Percentiles rank a stretch among this genome's conserved stretches.
These are phyloP conservation scores for Scaptodrosophila latifasciaeformis DNA, from an alignment of 2,888 invertebrate species.

Conservation along the genomic window DNA sequence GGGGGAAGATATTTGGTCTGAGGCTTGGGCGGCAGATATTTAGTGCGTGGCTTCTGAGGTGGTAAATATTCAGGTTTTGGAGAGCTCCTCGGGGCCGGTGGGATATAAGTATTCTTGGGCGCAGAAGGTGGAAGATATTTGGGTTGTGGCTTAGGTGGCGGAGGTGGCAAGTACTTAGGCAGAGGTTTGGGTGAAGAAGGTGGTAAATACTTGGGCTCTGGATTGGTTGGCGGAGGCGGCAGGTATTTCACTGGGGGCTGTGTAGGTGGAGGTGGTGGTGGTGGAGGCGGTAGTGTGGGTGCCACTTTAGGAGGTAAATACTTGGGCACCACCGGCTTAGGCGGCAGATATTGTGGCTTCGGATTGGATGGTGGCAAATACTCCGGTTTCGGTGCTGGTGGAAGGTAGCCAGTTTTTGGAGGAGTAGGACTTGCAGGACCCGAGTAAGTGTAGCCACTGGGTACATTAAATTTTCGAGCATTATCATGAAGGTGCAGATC, in stretches of 20 bases:
- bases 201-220: not conserved
- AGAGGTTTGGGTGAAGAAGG: not conserved
- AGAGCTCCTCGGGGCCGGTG: not conserved
- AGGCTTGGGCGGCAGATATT: constrained; percentile 31
- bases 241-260: too few relatives aligned
- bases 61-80: constrained; percentile 13
- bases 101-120: not conserved
- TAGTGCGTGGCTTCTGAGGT: constrained; percentile 31
- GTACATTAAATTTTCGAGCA: constrained; percentile 8
- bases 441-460: constrained; percentile 46
- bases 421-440: constrained; percentile 19
- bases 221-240: not conserved
- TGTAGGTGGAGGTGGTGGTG: constrained; percentile 13
- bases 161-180: not conserved
- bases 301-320: constrained; percentile 12
- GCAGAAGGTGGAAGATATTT: not conserved
- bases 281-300: constrained; percentile 5
- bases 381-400: constrained; percentile 23
- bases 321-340: not conserved
- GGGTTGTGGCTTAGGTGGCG: too few relatives aligned
- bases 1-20: constrained; percentile 5
- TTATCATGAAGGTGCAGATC: not conserved
- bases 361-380: constrained; percentile 36
- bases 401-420: constrained; percentile 15
- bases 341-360: constrained; percentile 3